These are phyloP conservation scores for Rhinopithecus roxellana DNA, from an alignment of 2,113 vertebrate genomes.

Conservation along the genomic window DNA sequence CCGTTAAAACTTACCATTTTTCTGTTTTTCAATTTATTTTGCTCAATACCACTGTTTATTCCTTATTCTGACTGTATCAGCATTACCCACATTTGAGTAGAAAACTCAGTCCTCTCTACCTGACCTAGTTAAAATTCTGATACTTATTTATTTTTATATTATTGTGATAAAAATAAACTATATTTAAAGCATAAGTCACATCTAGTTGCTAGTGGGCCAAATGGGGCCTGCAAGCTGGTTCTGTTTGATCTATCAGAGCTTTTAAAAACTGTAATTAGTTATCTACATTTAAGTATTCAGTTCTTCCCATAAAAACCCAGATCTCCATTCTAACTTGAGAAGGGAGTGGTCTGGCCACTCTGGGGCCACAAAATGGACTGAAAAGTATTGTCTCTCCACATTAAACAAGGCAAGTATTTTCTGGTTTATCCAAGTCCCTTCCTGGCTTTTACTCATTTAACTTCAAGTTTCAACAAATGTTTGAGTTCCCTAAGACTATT, in stretches of 20 bases:
- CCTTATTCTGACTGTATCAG: neutral
- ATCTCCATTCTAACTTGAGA: neutral
- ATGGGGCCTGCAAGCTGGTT: neutral
- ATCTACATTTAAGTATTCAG: constrained; percentile 7
- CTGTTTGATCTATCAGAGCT: neutral
- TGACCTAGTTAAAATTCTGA: constrained; percentile 45
- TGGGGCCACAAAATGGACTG: neutral
- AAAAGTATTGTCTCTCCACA: neutral
- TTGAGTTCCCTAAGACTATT: constrained; percentile 23
- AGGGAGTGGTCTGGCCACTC: neutral
- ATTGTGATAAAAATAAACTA: neutral
- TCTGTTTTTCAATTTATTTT: neutral
- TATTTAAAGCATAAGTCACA: constrained; percentile 5
- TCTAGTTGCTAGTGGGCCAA: neutral
- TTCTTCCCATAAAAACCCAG: constrained; percentile 34
- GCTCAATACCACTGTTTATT: neutral
- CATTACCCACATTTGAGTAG: neutral
- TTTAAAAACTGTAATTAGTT: constrained; percentile 31
- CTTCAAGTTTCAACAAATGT: constrained; percentile 25
- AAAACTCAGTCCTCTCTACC: constrained; percentile 30
- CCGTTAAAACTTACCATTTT: neutral
- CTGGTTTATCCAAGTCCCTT: neutral
- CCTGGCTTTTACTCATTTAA: constrained; percentile 17
- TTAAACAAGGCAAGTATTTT: neutral
- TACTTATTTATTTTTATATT: neutral